These are phyloP conservation scores for Cromileptes altivelis DNA, from an alignment of 2,113 vertebrate species.

Conservation along the genomic window DNA sequence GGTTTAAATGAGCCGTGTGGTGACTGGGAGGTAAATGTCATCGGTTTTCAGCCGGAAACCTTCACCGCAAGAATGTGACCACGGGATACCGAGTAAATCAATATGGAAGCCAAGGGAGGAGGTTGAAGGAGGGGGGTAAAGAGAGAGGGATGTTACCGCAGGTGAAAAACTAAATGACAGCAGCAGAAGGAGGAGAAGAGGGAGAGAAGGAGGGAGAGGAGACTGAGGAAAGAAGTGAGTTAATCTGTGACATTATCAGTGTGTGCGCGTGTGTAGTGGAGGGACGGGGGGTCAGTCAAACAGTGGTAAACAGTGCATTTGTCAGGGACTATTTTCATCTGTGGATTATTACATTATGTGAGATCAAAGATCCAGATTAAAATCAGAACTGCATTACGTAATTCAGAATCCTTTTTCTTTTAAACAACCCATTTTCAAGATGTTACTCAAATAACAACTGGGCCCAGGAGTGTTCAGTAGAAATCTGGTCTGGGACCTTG, in stretches of 20 bases:
- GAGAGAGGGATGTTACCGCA: conserved; percentile 11
- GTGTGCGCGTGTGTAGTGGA: not conserved
- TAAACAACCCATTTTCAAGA: too few species aligned
- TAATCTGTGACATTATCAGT: conserved; percentile 37
- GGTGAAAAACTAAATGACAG: conserved; percentile 50
- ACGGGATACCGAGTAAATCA: conserved; percentile 78
- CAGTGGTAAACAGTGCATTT: not conserved
- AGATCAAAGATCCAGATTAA: too few species aligned
- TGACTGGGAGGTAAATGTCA: conserved; percentile 77
- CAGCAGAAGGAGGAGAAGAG: conserved; percentile 7
- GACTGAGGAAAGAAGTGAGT: conserved; percentile 12
- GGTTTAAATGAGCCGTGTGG: conserved; percentile 73
- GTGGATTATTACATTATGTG: not conserved
- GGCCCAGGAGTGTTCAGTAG: too few species aligned
- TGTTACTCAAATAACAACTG: too few species aligned
- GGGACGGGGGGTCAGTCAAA: too few species aligned
- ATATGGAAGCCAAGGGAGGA: conserved; percentile 70
- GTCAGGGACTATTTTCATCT: not conserved
- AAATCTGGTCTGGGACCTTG: too few species aligned
- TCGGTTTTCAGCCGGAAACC: conserved; percentile 78
- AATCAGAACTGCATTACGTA: too few species aligned
- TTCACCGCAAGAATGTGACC: conserved; percentile 81
- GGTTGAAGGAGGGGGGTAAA: conserved; percentile 30
- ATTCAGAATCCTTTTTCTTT: too few species aligned
- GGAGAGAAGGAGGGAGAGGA: conserved; percentile 12